Conservation (phyloP, 2,888 invertebrate species). For the Tinea pellionella region DNA sequence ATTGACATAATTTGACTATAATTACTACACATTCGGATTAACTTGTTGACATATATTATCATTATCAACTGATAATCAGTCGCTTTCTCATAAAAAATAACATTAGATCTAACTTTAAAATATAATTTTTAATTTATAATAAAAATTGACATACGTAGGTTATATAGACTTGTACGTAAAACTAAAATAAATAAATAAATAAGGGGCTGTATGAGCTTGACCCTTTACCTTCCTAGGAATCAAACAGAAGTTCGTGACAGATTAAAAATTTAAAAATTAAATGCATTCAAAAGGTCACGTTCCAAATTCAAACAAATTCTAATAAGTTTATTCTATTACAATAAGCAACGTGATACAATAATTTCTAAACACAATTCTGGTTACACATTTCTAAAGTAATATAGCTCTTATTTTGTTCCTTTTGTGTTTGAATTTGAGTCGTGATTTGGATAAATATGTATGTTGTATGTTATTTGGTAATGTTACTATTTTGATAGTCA, state of each 20-base stretch:
- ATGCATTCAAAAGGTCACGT: neutral
- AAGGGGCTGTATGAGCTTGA: too few relatives aligned
- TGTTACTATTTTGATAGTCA: conserved; percentile 1
- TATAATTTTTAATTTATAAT: too few relatives aligned
- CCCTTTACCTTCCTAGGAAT: too few relatives aligned
- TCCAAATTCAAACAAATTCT: neutral
- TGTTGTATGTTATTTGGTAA: neutral
- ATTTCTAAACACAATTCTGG: neutral
- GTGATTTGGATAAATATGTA: neutral
- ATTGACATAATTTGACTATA: neutral
- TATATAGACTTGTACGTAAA: too few relatives aligned
- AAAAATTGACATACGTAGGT: too few relatives aligned
- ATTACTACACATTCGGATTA: neutral
- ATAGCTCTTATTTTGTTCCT: neutral
- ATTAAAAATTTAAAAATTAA: neutral
- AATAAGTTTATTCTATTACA: neutral
- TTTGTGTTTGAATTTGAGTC: neutral
- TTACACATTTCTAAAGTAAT: neutral
- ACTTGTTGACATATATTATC: neutral
- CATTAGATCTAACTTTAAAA: too few relatives aligned
- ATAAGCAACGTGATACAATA: neutral
- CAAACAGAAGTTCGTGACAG: too few relatives aligned
- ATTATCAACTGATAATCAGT: neutral
- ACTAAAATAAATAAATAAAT: too few relatives aligned
- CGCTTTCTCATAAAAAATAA: too few relatives aligned